These are phyloP conservation scores for Spialia ferax DNA, from an alignment of 2,888 invertebrate species.

Conservation along the genomic window DNA sequence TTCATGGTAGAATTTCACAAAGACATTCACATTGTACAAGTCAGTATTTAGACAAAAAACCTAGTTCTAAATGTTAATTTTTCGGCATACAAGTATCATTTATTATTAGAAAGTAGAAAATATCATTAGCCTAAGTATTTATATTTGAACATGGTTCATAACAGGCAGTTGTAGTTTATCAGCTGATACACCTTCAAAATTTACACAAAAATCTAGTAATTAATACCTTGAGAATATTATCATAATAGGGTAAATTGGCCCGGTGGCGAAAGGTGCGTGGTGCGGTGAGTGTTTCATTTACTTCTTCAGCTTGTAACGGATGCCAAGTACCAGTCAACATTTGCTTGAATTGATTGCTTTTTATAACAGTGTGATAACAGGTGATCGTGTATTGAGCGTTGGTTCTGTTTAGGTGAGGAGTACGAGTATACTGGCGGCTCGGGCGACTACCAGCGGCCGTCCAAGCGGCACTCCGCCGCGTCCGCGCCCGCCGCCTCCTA, in stretches of 20 bases:
- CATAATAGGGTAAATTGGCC: constrained; percentile 39
- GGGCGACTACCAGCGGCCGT: constrained; percentile 78
- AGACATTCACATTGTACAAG: neutral
- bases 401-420: constrained; percentile 70
- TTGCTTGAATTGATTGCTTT: constrained; percentile 39
- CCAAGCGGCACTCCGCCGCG: constrained; percentile 75
- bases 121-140: too few relatives aligned
- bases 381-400: constrained; percentile 34
- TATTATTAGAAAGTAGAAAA: too few relatives aligned
- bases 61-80: too few relatives aligned
- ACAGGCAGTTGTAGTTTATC: too few relatives aligned
- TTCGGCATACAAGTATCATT: too few relatives aligned
- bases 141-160: too few relatives aligned
- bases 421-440: constrained; percentile 83
- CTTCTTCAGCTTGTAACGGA: constrained; percentile 45
- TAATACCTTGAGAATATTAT: too few relatives aligned
- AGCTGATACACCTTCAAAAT: too few relatives aligned
- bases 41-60: too few relatives aligned
- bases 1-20: too few relatives aligned
- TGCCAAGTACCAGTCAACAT: constrained; percentile 30
- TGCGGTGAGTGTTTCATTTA: constrained; percentile 76
- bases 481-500: constrained; percentile 77
- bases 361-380: neutral
- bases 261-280: constrained; percentile 75
- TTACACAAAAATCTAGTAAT: too few relatives aligned